Conservation (phyloP, 2,113 vertebrate genomes). For the Nettapus auritus region DNA sequence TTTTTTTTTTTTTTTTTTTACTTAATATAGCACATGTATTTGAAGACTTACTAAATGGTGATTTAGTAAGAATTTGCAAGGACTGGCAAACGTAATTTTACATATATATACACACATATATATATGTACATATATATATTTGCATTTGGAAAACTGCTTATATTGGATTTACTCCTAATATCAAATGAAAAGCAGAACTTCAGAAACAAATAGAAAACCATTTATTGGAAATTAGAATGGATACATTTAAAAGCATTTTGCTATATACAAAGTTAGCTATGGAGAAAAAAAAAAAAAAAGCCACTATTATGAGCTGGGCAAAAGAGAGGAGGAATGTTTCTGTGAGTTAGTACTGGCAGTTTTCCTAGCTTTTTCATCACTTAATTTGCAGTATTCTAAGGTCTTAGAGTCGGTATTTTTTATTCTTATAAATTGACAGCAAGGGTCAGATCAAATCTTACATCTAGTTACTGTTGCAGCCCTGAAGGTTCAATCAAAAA, state of each 20-base stretch:
- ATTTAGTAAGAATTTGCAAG: not conserved
- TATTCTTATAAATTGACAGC: not conserved
- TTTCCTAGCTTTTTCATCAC: not conserved
- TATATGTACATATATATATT: not conserved
- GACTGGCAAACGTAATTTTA: accelerated
- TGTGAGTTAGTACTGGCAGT: not conserved
- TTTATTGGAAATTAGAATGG: not conserved
- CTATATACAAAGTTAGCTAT: not conserved
- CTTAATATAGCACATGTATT: not conserved
- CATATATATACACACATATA: too few relatives aligned
- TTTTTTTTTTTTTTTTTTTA: not conserved
- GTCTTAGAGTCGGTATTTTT: not conserved
- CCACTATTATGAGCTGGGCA: accelerated
- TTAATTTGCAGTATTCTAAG: not conserved
- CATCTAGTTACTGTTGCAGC: not conserved
- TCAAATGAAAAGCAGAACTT: not conserved
- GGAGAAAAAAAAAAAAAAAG: not conserved
- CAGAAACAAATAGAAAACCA: not conserved
- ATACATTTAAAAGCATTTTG: not conserved
- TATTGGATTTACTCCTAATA: not conserved
- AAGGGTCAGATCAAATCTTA: not conserved
- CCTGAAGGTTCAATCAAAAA: not conserved
- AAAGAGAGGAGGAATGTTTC: not conserved
- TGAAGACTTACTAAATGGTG: not conserved
- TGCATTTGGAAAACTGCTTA: not conserved